Evolutionary conservation across 2,888 invertebrate genomes (phyloP).

Genomic region (Cistogaster globosa): DNA sequence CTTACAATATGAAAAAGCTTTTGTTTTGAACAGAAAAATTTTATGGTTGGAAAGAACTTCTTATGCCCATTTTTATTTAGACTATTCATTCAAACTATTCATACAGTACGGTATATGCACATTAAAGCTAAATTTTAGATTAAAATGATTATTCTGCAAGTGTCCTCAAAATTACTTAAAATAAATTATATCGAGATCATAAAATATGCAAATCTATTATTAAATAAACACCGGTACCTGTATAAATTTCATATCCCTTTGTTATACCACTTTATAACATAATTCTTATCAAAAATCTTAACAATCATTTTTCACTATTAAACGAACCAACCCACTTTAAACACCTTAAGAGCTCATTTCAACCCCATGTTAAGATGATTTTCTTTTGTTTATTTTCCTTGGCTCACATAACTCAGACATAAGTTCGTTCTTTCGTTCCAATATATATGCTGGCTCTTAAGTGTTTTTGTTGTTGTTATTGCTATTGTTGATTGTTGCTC

Average conservation of each 20-base stretch:
- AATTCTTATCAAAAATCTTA: conserved; percentile 40
- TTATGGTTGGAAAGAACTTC: no score
- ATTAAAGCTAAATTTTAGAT: no score
- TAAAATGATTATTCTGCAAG: no score
- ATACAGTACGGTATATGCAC: no score
- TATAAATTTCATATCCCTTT: conserved; percentile 38
- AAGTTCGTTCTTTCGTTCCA: conserved; percentile 12
- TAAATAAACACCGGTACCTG: conserved; percentile 41
- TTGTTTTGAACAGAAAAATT: no score
- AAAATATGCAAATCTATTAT: conserved; percentile 44
- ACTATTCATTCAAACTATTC: no score
- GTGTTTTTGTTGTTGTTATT: conserved; percentile 58
- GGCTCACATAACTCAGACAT: conserved; percentile 31
- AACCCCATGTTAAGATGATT: conserved; percentile 39
- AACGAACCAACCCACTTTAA: conserved; percentile 68
- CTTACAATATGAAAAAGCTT: no score
- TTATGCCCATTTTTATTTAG: no score
- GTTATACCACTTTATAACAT: background rate
- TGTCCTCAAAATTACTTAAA: background rate
- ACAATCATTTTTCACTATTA: conserved; percentile 48
- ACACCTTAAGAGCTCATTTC: conserved; percentile 65
- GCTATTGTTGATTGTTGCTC: conserved; percentile 55
- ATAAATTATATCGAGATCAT: conserved; percentile 15
- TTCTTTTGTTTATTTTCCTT: conserved; percentile 47
- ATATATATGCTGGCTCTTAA: conserved; percentile 61